Base-by-base conservation (phyloP, 1,140 invertebrate genomes). In the Muscidifurax raptorellus region DNA sequence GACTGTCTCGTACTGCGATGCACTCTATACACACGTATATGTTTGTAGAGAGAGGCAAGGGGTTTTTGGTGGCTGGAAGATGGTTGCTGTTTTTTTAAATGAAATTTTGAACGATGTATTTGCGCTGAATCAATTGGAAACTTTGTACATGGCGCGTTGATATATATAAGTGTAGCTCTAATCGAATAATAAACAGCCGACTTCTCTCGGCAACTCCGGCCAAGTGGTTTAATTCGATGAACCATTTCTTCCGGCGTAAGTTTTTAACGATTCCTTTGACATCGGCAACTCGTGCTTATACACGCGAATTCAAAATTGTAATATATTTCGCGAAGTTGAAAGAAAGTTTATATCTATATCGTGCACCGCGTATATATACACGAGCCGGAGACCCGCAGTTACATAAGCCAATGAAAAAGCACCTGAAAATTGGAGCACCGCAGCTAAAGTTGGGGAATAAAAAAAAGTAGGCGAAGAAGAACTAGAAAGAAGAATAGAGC, bases 361-460 rank as follows among this genome's bases (percentile, higher is more conserved):
- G 18, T 1, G 4, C 18, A 52, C 4, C 40, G 40, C 40, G n/a
- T n/a, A n/a, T n/a, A 40, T 40, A 10, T 25, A 27, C 66, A 67
- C 10, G n/a, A 25, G 22, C 9, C 2, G 47, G 18, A 67, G 66
- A 66, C 2, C 10, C 25, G 47, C 47, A 28, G 25, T 69, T 28
- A n/a, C n/a, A n/a, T n/a, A 69, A 28, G 67, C 27, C 67, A 30
- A 69, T 69, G 15, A 27, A 69, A 69, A 69, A 69, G 67, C 67
- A 30, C 28, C 67, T 69, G 27, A 18, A 69, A 69, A 69, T 30
- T 28, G 13, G 25, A 30, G 28, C 10, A 18, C 18, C 52, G 67
- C 25, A 15, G 67, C 9, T 30, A 30, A 69, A 28, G 67, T 69
- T 69, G 25, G 18, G 22, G 15, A 27, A 69, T 27, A 18, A 22